Evolutionary conservation across 2,113 vertebrate genomes (phyloP), one percentile per base, ranked within the genome.

Genomic region (Osmerus eperlanus): DNA sequence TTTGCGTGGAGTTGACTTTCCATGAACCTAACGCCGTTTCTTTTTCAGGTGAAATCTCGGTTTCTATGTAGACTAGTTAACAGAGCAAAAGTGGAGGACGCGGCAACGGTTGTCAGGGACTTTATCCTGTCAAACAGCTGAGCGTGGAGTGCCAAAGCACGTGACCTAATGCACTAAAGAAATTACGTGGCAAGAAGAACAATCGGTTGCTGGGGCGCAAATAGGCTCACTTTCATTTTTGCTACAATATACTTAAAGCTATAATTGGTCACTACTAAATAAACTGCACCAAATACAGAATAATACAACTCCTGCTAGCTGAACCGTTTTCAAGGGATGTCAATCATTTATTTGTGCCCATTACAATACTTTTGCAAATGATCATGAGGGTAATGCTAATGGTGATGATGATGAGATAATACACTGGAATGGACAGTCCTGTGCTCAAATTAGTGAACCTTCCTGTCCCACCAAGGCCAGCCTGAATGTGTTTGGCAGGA

Each of bases 351-450:
- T 16, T 21, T 2, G 23, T 21, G 19, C n/a, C 19, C n/a, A n/a
- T 51, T 29, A 21, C 51, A 41, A n/a, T 68, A 58, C 25, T 64
- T 65, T 14, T 71, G 66, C 59, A 23, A 19, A 56, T 21, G 15
- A 69, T 23, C 18, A 51, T 68, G 73, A 72, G 72, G n/a, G 71
- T 75, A 65, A 77, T 23, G 66, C 53, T 79, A 84, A 86, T 83
- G 80, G 67, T 64, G 71, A 56, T 75, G 81, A 88, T 80, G 68
- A 78, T 82, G 70, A 79, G 25, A 66, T 58, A 78, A 77, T 70
- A 21, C 67, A 84, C 73, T 75, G 72, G 72, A 81, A 72, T 77
- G 65, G 72, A 78, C 23, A 65, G 54, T 18, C 29, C 0, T 28
- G 23, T 55, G n/a, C 18, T 4, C 59, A 77, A 52, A 80, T 73